Evolutionary conservation across 64 coral and sea anemone species (phyloP).

Genomic region (Trachythela sp.): DNA sequence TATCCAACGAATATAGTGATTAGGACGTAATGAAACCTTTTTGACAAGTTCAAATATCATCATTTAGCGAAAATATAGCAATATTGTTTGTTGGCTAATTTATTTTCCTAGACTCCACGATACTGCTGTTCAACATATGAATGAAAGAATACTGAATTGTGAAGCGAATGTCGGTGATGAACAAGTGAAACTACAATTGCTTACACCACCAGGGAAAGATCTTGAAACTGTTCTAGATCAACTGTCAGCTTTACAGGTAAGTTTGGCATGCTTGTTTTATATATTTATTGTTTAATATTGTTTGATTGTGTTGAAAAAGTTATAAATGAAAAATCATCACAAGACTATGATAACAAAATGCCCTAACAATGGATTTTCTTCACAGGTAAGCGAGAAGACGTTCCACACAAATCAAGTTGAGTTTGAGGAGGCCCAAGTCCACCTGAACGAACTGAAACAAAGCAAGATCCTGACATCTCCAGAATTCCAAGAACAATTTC

Average conservation of each 20-base stretch:
- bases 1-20: not conserved
- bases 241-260: not conserved
- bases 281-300: no score
- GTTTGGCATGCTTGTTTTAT: not conserved
- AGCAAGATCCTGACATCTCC: not conserved
- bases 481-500: not conserved
- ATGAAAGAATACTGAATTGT: not conserved
- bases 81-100: no score
- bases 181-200: not conserved
- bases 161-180: not conserved
- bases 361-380: not conserved
- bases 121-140: not conserved
- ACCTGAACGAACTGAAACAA: not conserved
- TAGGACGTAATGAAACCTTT: no score
- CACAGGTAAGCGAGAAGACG: not conserved
- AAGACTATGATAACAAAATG: no score
- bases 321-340: no score
- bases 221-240: not conserved
- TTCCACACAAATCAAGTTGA: not conserved
- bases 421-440: slow-evolving; percentile 6
- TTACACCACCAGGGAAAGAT: slow-evolving; percentile 8
- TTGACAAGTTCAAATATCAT: no score
- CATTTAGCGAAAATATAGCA: no score
- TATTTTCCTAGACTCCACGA: not conserved
- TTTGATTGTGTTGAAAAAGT: no score